Conservation (phyloP, 2,113 vertebrate genomes). For the Bos javanicus region DNA sequence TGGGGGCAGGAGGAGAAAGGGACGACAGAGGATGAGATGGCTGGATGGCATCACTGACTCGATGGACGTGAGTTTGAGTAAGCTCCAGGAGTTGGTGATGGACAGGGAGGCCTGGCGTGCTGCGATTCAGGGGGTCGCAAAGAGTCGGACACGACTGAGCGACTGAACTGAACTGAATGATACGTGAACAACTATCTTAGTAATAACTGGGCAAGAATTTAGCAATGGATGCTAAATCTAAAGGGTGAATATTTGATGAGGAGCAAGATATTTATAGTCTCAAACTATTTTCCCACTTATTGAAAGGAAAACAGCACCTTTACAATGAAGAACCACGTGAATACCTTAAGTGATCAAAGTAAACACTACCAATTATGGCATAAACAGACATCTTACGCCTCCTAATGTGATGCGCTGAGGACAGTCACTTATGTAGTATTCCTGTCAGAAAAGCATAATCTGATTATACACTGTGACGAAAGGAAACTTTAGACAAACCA, state of each 20-base stretch:
- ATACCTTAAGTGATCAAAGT: background rate
- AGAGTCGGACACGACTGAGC: no score
- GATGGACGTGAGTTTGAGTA: no score
- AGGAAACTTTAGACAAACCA: background rate
- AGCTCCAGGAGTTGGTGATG: no score
- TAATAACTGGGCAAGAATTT: background rate
- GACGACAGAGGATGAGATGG: no score
- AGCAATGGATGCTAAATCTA: background rate
- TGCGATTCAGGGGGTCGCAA: no score
- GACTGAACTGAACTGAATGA: background rate
- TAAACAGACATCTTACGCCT: background rate
- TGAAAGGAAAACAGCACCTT: background rate
- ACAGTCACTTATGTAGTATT: background rate
- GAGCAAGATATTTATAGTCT: background rate
- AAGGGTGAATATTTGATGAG: background rate
- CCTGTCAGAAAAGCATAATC: background rate
- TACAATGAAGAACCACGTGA: background rate
- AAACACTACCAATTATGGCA: background rate
- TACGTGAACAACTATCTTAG: background rate
- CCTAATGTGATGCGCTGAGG: background rate
- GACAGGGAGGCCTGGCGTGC: no score
- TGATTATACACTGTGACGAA: background rate
- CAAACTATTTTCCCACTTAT: background rate
- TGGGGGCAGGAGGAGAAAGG: no score
- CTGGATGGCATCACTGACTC: no score